Percentiles rank a stretch among this genome's conserved stretches.
Evolutionary conservation across 2,113 vertebrate species (phyloP).

Genomic region (Camelus bactrianus): DNA sequence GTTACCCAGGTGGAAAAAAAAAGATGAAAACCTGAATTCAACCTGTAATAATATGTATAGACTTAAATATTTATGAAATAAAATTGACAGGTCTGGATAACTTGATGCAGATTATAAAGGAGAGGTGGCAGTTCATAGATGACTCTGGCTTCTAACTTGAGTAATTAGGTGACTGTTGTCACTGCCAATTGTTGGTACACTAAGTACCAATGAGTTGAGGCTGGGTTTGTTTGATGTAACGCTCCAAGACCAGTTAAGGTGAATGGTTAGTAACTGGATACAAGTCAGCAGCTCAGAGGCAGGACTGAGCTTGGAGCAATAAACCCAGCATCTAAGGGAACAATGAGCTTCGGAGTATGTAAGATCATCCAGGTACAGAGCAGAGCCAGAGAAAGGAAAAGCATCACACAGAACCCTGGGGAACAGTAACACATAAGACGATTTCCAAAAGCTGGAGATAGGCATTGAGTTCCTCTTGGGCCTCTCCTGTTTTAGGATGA

Average conservation of each 20-base stretch:
- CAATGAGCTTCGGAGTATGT: not conserved
- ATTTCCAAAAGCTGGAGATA: not conserved
- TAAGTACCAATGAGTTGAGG: not conserved
- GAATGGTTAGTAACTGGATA: not conserved
- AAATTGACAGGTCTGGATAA: not conserved
- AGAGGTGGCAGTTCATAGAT: not conserved
- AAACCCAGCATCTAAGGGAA: not conserved
- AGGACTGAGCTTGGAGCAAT: not conserved
- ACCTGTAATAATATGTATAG: not conserved
- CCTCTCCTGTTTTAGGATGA: not conserved
- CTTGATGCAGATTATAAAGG: not conserved
- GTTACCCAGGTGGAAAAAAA: constrained; percentile 12
- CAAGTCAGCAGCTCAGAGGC: not conserved
- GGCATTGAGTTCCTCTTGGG: not conserved
- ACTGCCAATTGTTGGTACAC: not conserved
- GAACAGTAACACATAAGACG: not conserved
- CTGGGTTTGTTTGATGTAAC: not conserved
- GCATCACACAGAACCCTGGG: not conserved
- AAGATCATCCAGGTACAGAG: not conserved
- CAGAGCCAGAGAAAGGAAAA: not conserved
- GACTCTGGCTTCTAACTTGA: not conserved
- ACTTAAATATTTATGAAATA: not conserved
- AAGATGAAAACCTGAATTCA: not conserved
- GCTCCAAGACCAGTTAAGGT: not conserved
- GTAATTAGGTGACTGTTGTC: not conserved